Percentiles rank a stretch among this genome's conserved stretches.
These are phyloP conservation scores for Caenorhabditis wallacei DNA, from an alignment of 2,888 invertebrate genomes.

Conservation along the genomic window DNA sequence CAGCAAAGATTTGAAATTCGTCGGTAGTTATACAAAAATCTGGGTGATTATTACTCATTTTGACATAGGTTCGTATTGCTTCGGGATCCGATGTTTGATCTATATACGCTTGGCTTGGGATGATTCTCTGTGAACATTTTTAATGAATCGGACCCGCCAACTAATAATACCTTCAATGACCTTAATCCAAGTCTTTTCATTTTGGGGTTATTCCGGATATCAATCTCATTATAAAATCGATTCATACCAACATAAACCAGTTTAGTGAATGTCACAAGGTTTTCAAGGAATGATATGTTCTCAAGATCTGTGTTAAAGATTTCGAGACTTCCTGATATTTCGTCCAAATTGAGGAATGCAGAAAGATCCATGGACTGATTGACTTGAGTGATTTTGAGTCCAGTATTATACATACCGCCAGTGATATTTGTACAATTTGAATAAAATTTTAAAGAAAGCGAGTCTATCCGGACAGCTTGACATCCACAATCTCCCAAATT, in stretches of 20 bases:
- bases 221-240: neutral
- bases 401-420: neutral
- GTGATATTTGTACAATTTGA: neutral
- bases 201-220: neutral
- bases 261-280: neutral
- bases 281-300: conserved; percentile 4
- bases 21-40: conserved; percentile 10
- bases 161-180: neutral
- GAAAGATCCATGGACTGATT: neutral
- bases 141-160: neutral
- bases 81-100: too few relatives aligned
- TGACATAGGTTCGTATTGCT: neutral
- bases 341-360: neutral
- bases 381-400: neutral
- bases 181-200: conserved; percentile 3
- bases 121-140: too few relatives aligned
- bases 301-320: neutral
- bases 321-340: neutral
- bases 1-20: neutral
- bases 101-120: too few relatives aligned
- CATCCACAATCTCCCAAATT: conserved; percentile 13
- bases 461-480: neutral
- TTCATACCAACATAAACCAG: too few relatives aligned
- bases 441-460: neutral
- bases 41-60: neutral